Base-by-base conservation (phyloP, 2,888 invertebrate species). In the Scrobipalpa costella region DNA sequence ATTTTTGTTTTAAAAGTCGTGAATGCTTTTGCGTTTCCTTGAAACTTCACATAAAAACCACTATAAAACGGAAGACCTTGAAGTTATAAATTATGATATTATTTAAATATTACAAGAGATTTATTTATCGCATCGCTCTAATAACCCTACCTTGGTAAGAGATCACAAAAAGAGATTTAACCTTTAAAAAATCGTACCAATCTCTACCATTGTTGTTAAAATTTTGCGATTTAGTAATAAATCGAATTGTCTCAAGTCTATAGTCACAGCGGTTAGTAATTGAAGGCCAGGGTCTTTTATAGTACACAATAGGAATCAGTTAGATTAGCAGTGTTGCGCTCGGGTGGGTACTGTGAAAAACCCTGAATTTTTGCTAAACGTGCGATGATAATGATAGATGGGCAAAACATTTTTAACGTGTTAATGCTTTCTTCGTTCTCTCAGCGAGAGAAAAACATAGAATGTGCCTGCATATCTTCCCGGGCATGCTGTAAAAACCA, bases 241-340 rank as follows among this genome's bases (percentile, higher is more conserved):
- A 55, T 27, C 27, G 15, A 27, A 55, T 55, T 34, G 44, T 21
- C 44, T 17, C 40, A 68, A 66, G 68, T 63, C 27, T 58, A 11
- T 2, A 65, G 66, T 62, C 21, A 62, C 63, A 63, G 68, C 63
- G 62, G 68, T 65, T 52, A 57, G 61, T 57, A 66, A 68, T 68
- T 49, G 66, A 68, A 68, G 66, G 66, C 44, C 59, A 55, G 59
- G 58, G 65, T 63, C 38, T 47, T 61, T 40, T 49, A 61, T 58
- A 40, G 47, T 64, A 57, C 50, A 55, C 47, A 62, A 55, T 60
- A 49, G 2, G n/a, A 59, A 33, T 55, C 34, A n/a, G 55, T 27
- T 55, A 34, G 60, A 57, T 19, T 47, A 50, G 21, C 27, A 15
- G 50, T 52, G 50, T 52, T 15, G 27, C 55, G 55, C 55, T 55